Conservation (phyloP, 1,140 invertebrate genomes). For the Sycophaga agraensis region DNA sequence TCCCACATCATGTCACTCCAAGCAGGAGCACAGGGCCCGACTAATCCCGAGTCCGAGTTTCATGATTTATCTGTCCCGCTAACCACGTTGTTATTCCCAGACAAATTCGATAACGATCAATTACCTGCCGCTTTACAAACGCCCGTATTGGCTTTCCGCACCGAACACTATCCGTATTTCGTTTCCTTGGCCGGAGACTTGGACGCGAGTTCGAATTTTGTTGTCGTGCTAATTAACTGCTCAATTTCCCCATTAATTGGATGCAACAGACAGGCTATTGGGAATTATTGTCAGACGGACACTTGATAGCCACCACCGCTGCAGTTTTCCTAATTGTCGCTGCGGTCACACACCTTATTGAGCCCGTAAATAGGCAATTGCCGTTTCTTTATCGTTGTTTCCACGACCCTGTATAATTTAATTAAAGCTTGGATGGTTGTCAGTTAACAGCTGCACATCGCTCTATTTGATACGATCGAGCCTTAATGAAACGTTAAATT, state of each 20-base stretch:
- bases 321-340: background rate
- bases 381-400: background rate
- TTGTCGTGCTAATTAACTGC: background rate
- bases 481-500: too few relatives aligned
- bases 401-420: background rate
- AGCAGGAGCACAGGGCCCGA: too few relatives aligned
- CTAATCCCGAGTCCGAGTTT: too few relatives aligned
- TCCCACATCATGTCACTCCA: too few relatives aligned
- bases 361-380: background rate
- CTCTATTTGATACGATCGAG: too few relatives aligned
- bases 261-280: background rate
- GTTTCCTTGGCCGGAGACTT: background rate
- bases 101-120: constrained; percentile 35
- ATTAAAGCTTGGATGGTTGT: too few relatives aligned
- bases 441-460: too few relatives aligned
- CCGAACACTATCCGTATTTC: background rate
- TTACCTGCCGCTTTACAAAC: too few relatives aligned
- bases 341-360: background rate
- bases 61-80: constrained; percentile 50
- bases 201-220: background rate
- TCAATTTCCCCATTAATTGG: background rate
- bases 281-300: background rate
- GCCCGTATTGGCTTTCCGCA: background rate
- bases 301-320: background rate
- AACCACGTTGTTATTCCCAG: constrained; percentile 36